A percentile compares a stretch with the other conserved stretches of the same genome.
phyloP scores from a whole-genome alignment of 2,888 invertebrate species.

The Eupithecia exiguata region DNA sequence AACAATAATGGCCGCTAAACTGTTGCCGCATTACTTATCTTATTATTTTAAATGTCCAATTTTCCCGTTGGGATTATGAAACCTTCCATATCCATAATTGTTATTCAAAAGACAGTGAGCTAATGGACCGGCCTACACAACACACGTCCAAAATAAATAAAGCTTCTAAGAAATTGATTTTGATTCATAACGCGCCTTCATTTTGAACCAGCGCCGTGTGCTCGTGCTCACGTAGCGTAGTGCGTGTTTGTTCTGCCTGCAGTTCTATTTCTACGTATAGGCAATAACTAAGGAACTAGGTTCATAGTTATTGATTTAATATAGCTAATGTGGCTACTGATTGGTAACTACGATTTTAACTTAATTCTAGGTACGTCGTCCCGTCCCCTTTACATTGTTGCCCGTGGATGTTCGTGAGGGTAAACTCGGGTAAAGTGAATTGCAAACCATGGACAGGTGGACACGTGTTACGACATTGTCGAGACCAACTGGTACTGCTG shows the following conservation, averaged over 20 bases:
- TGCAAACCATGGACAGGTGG: no score
- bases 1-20: not conserved
- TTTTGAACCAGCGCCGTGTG: not conserved
- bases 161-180: not conserved
- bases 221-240: not conserved
- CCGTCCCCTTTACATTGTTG: no score
- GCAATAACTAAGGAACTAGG: not conserved
- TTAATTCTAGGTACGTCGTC: not conserved
- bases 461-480: no score
- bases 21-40: not conserved
- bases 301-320: not conserved
- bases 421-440: no score
- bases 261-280: not conserved
- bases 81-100: not conserved
- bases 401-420: no score
- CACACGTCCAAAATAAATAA: slow-evolving; percentile 2
- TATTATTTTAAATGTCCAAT: not conserved
- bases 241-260: not conserved
- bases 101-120: not conserved
- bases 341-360: not conserved
- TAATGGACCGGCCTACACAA: slow-evolving; percentile 4
- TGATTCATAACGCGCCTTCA: not conserved
- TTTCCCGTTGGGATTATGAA: not conserved
- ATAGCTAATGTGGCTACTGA: not conserved
- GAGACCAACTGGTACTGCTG: no score